phyloP scores from a whole-genome alignment of 2,797 vertebrate species.

The Ptychadena robeensis region DNA sequence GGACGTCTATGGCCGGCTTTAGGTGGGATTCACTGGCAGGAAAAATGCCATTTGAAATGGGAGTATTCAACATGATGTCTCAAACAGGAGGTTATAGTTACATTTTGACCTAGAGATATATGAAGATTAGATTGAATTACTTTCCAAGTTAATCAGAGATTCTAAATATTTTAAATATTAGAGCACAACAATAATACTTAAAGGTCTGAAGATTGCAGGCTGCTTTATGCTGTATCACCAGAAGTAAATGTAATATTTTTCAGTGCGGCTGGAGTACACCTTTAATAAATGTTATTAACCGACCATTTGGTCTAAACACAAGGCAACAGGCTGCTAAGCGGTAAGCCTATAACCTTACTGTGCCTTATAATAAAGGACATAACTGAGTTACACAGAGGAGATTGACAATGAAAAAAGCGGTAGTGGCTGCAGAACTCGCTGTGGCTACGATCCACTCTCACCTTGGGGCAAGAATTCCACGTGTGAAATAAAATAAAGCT shows the following conservation, averaged over 20 bases:
- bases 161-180: no score
- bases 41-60: no score
- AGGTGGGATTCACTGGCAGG: no score
- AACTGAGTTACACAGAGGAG: constrained; percentile 58
- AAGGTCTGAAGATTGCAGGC: not conserved
- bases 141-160: no score
- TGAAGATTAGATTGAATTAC: no score
- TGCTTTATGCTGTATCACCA: not conserved
- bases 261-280: not conserved
- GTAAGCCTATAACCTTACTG: not conserved
- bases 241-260: no score
- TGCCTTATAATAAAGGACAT: constrained; percentile 62
- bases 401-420: constrained; percentile 65
- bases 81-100: no score
- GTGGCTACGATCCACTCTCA: constrained; percentile 51
- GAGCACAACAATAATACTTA: no score
- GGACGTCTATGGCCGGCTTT: no score
- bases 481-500: constrained; percentile 67
- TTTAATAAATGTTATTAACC: not conserved
- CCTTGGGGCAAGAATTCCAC: constrained; percentile 63
- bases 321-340: constrained; percentile 8
- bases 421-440: constrained; percentile 47
- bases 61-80: no score
- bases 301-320: constrained; percentile 16
- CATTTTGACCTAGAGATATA: no score